These are phyloP conservation scores for Danio rerio DNA, from an alignment of 2,113 vertebrate genomes.

Conservation along the genomic window DNA sequence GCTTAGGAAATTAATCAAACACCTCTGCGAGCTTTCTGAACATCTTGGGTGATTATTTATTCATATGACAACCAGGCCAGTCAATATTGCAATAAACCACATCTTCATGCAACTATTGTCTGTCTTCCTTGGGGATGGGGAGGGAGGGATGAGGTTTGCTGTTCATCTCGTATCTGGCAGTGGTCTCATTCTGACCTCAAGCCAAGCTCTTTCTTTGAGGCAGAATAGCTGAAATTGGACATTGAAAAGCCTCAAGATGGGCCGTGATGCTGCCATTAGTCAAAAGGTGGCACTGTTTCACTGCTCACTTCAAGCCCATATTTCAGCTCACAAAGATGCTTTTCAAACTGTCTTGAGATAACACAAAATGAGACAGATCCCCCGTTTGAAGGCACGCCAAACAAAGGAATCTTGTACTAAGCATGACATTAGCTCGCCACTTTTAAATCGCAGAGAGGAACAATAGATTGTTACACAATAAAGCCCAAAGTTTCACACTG, in stretches of 20 bases:
- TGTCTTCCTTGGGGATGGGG: background rate
- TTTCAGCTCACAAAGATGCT: slow-evolving; percentile 33
- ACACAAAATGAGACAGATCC: slow-evolving; percentile 51
- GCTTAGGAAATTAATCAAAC: slow-evolving; percentile 37
- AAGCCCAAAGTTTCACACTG: slow-evolving; percentile 47
- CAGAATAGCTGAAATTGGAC: slow-evolving; percentile 25
- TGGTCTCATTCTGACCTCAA: slow-evolving; percentile 44
- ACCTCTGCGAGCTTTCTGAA: slow-evolving; percentile 32
- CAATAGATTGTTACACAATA: slow-evolving; percentile 55
- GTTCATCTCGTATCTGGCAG: slow-evolving; percentile 35
- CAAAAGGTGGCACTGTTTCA: slow-evolving; percentile 60
- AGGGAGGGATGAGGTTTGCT: background rate
- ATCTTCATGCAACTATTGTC: slow-evolving; percentile 35
- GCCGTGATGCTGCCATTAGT: slow-evolving; percentile 40
- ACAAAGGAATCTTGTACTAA: slow-evolving; percentile 57
- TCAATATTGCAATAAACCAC: slow-evolving; percentile 49
- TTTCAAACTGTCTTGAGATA: slow-evolving; percentile 38
- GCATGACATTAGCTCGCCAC: slow-evolving; percentile 55
- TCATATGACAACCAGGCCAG: slow-evolving; percentile 48
- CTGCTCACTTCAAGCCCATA: slow-evolving; percentile 33
- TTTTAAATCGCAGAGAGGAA: slow-evolving; percentile 53
- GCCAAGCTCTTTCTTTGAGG: slow-evolving; percentile 43
- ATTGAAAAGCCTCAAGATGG: background rate
- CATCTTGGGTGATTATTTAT: slow-evolving; percentile 33
- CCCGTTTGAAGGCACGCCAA: slow-evolving; percentile 54